Evolutionary conservation across 2,797 vertebrate species (phyloP), one percentile per base, ranked within the genome.

Genomic region (Rhinella marina): DNA sequence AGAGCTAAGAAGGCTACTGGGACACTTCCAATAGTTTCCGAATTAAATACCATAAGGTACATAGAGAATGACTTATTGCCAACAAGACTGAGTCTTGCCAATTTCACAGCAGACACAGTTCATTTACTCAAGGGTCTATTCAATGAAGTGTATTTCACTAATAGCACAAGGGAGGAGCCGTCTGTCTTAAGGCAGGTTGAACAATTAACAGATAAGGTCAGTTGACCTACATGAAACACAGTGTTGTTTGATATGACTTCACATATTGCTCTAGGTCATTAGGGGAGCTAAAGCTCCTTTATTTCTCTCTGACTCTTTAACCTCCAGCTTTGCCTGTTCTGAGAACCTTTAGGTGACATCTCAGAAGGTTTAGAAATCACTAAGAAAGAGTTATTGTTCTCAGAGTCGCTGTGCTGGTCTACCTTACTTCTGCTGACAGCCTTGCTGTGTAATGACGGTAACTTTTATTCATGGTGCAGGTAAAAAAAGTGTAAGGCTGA

Each of bases 131-230:
- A 62, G 25, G 77, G 25, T 85, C 77, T 78, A 79, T 85, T 57
- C 32, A 83, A 82, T 86, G 16, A 86, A 78, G 32, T 77, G 86
- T 78, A 68, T 83, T 83, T 66, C 52, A 23, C 9, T 23, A 64
- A 52, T 56, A 83, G 61, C 64, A 61, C 80, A 86, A 79, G 72
- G 32, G 54, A 89, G 85, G 75, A 79, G 85, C 56, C 52, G n/a
- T 68, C 79, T 89, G 25, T 80, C 85, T 84, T 56, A 50, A 9
- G 79, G 6, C 52, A 61, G 27, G 50, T 59, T 54, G 77, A 77
- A 78, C 85, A 86, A 86, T 89, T 80, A 83, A 80, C 72, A 89
- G 88, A 87, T 89, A 89, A 87, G 85, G 88, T 84, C 88, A 86
- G 88, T 84, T 89, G 85, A 89, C 88, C 88, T 86, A 89, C 88